Evolutionary conservation across 2,113 vertebrate species (phyloP).

Genomic region (Ornithorhynchus anatinus): DNA sequence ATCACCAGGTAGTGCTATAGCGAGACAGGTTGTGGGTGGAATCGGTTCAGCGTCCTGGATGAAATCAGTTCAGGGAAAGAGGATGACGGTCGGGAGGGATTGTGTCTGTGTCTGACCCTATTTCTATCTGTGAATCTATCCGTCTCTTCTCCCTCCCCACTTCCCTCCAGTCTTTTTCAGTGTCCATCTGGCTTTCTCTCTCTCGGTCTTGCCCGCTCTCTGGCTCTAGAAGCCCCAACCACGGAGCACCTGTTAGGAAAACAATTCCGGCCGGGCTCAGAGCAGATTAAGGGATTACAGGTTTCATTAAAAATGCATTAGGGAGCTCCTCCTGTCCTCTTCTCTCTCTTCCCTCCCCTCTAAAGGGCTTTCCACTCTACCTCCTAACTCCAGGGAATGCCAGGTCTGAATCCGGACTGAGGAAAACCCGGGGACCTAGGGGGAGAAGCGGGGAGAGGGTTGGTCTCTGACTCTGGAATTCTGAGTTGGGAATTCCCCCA

Average conservation of each 20-base stretch:
- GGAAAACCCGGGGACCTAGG: background rate
- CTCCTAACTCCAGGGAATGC: background rate
- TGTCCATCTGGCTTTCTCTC: background rate
- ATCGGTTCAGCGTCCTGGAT: no score
- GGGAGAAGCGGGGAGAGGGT: background rate
- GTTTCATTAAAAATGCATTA: constrained; percentile 44
- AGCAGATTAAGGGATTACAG: constrained; percentile 78
- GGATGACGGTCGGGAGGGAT: no score
- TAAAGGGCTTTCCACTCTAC: background rate
- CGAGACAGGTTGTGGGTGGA: no score
- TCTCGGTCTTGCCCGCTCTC: background rate
- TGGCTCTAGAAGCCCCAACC: background rate
- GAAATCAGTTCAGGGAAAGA: no score
- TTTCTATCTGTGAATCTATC: no score
- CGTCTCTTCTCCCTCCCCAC: no score
- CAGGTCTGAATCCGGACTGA: background rate
- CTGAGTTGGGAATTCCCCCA: background rate
- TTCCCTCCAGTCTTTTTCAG: no score
- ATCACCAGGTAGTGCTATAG: no score
- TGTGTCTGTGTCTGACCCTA: no score
- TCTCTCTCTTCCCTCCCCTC: background rate
- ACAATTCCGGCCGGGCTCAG: constrained; percentile 30
- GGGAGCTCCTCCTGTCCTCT: background rate
- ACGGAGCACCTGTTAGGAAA: constrained; percentile 31
- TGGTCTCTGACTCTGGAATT: background rate